These are phyloP conservation scores for Lycaena phlaeas DNA, from an alignment of 2,888 invertebrate genomes.

Conservation along the genomic window DNA sequence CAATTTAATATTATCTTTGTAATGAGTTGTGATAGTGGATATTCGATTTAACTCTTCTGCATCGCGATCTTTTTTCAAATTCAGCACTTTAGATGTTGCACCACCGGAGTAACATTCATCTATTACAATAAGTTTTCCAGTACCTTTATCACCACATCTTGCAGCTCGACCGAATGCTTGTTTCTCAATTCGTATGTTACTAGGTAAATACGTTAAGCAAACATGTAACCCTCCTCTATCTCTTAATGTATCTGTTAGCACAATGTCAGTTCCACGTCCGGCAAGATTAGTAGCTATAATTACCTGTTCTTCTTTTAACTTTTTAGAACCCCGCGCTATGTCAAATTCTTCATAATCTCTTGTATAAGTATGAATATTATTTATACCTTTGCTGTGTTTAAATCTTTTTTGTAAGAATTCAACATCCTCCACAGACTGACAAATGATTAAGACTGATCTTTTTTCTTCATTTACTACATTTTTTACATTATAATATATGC, in stretches of 20 bases:
- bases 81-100: slow-evolving; percentile 4
- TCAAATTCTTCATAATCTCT: slow-evolving; percentile 8
- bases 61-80: slow-evolving; percentile 10
- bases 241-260: slow-evolving; percentile 5
- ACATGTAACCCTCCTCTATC: slow-evolving; percentile 7
- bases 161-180: slow-evolving; percentile 10
- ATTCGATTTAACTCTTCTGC: slow-evolving; percentile 4
- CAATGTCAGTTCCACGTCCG: slow-evolving; percentile 10
- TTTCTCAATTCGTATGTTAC: slow-evolving; percentile 5
- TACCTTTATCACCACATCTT: slow-evolving; percentile 8
- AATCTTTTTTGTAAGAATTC: slow-evolving; percentile 2
- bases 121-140: slow-evolving; percentile 5
- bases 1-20: slow-evolving; percentile 2
- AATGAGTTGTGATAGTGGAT: slow-evolving; percentile 3
- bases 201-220: slow-evolving; percentile 7
- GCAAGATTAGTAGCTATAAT: slow-evolving; percentile 11
- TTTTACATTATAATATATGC: neutral
- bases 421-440: slow-evolving; percentile 7
- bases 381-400: neutral
- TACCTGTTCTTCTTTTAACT: slow-evolving; percentile 1
- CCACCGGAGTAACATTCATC: neutral
- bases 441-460: slow-evolving; percentile 7
- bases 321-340: slow-evolving; percentile 3
- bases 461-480: neutral
- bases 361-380: slow-evolving; percentile 8